Evolutionary conservation across 2,113 vertebrate species (phyloP), one percentile per base, ranked within the genome.

Genomic region (Recurvirostra avosetta): DNA sequence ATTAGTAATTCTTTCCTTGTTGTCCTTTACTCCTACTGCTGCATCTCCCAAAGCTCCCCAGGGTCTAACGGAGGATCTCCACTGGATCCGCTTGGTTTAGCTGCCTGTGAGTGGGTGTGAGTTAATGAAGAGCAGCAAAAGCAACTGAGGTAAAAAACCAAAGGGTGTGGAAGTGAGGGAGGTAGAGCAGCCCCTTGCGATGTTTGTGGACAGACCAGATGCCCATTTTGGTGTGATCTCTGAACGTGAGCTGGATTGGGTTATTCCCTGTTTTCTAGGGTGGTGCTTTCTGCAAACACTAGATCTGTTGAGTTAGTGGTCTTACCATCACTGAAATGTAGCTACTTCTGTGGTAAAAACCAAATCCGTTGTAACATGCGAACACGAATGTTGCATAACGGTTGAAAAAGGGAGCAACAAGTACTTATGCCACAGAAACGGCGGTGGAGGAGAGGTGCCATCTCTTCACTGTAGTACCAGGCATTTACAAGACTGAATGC

Each of bases 61-160:
- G 61, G 63, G 77, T 74, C 76, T 90, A 85, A 92, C 5, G 23
- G 75, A 95, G 91, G 67, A 91, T 94, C 90, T 95, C 87, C 79
- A 86, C 82, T 75, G 85, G 41, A 94, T 49, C 53, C 52, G 22
- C 68, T 65, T 17, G 68, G 90, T 86, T 95, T 87, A 94, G 76
- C 81, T 94, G 86, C 88, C 92, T 17, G 20, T 96, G 97, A 95
- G 85, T 81, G 50, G 58, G 59, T 9, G 7, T 67, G 88, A 97
- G 70, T 34, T 83, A 67, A 78, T 59, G 52, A 92, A 95, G 90
- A 96, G 56, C 47, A 87, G 88, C 78, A 83, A 91, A 95, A 94
- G 79, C 80, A 86, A 76, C 12, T 19, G 27, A 36, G 41, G 70
- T 56, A 19, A 66, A 49, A 50, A 85, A 26, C 0, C 14, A 49